These are phyloP conservation scores for Belonocnema kinseyi DNA, from an alignment of 1,140 invertebrate genomes.

Conservation along the genomic window DNA sequence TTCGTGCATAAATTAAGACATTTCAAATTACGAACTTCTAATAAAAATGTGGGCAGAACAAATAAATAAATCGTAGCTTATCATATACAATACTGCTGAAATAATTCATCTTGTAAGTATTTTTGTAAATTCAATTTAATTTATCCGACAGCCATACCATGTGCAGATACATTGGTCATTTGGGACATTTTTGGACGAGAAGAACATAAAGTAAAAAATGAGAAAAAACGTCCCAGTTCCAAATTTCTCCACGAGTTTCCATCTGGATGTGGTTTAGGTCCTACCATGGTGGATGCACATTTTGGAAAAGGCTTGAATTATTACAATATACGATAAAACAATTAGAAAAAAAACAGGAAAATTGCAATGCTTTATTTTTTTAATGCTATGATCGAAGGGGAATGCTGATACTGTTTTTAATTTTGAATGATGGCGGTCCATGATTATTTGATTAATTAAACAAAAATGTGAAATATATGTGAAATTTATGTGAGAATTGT, in stretches of 20 bases:
- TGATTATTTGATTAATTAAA: background rate
- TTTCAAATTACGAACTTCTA: no score
- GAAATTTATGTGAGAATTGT: background rate
- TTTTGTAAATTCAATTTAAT: background rate
- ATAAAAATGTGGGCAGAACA: no score
- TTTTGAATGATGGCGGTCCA: background rate
- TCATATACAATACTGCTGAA: background rate
- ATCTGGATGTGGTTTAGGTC: background rate
- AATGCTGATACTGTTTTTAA: no score
- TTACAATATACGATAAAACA: constrained; percentile 40
- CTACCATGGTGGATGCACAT: background rate
- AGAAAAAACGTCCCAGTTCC: constrained; percentile 10
- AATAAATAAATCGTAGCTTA: no score
- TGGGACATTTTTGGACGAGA: constrained; percentile 62
- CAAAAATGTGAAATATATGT: background rate
- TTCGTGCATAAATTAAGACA: no score
- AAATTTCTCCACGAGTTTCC: background rate
- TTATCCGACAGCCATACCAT: constrained; percentile 41
- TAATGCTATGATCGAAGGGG: no score
- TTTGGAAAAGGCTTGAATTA: constrained; percentile 30
- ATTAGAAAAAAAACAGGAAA: background rate
- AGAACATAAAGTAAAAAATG: constrained; percentile 32
- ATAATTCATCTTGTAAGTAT: background rate
- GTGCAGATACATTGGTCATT: constrained; percentile 39
- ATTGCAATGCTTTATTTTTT: background rate